phyloP scores from a whole-genome alignment of 1,140 invertebrate genomes.

The Drosophila bifasciata region DNA sequence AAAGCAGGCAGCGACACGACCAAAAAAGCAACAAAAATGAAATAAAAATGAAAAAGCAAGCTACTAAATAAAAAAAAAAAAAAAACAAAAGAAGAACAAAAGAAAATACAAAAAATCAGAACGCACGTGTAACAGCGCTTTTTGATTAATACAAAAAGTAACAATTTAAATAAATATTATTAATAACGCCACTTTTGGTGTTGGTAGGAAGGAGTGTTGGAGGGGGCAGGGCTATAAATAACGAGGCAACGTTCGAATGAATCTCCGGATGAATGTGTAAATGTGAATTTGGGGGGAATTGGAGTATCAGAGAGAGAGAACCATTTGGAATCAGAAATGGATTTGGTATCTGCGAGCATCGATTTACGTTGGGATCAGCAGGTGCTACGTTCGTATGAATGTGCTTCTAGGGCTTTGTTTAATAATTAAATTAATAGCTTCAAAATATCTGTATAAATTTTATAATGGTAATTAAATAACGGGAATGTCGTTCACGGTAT shows the following conservation, averaged over 20 bases:
- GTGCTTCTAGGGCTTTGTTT: too few relatives aligned
- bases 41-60: constrained; percentile 29
- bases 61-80: constrained; percentile 35
- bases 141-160: constrained; percentile 75
- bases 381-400: too few relatives aligned
- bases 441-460: too few relatives aligned
- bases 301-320: too few relatives aligned
- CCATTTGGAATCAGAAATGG: too few relatives aligned
- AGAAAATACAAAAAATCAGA: constrained; percentile 62
- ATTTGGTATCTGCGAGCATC: too few relatives aligned
- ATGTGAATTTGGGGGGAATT: constrained; percentile 28
- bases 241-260: constrained; percentile 39
- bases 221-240: constrained; percentile 52
- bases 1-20: constrained; percentile 42
- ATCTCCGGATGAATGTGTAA: constrained; percentile 1
- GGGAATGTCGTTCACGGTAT: too few relatives aligned
- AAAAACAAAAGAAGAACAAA: constrained; percentile 40
- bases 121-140: constrained; percentile 68
- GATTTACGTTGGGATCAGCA: too few relatives aligned
- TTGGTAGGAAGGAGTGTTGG: not conserved
- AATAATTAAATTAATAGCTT: too few relatives aligned
- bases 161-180: constrained; percentile 72
- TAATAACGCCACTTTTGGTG: constrained; percentile 56
- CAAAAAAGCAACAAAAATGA: constrained; percentile 23
- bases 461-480: too few relatives aligned